Evolutionary conservation across 2,888 invertebrate genomes (phyloP).

Genomic region (Cyaniris semiargus): DNA sequence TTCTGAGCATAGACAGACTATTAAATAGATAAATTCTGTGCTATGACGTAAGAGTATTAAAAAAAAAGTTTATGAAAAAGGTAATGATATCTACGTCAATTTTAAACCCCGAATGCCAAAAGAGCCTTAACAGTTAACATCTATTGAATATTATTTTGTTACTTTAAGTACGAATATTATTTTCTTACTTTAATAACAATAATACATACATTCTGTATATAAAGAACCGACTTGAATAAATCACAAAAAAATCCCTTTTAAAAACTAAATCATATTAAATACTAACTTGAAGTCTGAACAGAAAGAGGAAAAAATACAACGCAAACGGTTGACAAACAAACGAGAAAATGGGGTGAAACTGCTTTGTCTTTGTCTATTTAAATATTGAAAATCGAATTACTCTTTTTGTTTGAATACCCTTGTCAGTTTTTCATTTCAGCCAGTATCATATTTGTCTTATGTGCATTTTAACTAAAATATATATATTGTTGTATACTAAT

Average conservation of each 20-base stretch:
- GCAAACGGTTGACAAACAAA: slow-evolving; percentile 19
- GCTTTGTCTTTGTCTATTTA: slow-evolving; percentile 19
- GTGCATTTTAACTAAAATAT: neutral
- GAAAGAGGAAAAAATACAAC: slow-evolving; percentile 4
- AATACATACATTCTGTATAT: neutral
- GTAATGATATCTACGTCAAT: too few relatives aligned
- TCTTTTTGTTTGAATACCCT: slow-evolving; percentile 5
- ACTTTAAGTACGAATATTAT: neutral
- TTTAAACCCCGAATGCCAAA: too few relatives aligned
- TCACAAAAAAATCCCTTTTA: neutral
- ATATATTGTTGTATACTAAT: neutral
- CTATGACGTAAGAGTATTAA: too few relatives aligned
- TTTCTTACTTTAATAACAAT: neutral
- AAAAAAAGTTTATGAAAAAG: too few relatives aligned
- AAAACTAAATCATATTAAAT: neutral
- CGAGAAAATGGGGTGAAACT: slow-evolving; percentile 21
- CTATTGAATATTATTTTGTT: too few relatives aligned
- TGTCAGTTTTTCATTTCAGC: neutral
- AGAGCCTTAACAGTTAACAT: too few relatives aligned
- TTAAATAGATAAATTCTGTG: too few relatives aligned
- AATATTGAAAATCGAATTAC: slow-evolving; percentile 22
- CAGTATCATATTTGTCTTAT: neutral
- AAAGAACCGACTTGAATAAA: neutral
- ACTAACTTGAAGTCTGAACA: neutral
- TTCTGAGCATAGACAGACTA: neutral